These are phyloP conservation scores for Calliscelio sp. DNA, from an alignment of 2,888 invertebrate species.

Conservation along the genomic window DNA sequence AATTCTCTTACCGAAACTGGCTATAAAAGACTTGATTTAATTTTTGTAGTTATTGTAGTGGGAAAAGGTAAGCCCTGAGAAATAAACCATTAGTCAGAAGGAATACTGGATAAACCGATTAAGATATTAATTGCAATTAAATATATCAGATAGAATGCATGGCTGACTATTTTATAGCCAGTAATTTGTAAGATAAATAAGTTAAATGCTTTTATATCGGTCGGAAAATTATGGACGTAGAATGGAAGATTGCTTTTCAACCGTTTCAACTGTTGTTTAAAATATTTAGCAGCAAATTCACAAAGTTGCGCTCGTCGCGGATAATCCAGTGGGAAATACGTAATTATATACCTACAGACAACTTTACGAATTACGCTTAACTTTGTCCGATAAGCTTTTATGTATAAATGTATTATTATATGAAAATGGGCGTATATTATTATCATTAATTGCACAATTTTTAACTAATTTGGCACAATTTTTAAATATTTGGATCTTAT, in stretches of 20 bases:
- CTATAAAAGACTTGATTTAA: conserved; percentile 35
- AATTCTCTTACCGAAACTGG: conserved; percentile 26
- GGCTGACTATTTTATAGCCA: neutral
- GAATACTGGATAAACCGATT: neutral
- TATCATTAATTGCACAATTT: no score
- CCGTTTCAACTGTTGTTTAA: conserved; percentile 26
- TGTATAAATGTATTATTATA: conserved; percentile 35
- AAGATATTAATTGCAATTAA: conserved; percentile 10
- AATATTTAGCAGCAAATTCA: conserved; percentile 39
- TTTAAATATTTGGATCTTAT: no score
- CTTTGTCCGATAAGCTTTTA: conserved; percentile 22
- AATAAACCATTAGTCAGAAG: conserved; percentile 17
- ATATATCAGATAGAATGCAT: neutral
- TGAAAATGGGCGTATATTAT: no score
- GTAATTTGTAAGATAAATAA: neutral
- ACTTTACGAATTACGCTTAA: conserved; percentile 27
- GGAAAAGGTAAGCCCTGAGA: neutral
- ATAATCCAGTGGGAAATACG: conserved; percentile 50
- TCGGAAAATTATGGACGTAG: neutral
- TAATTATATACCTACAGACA: conserved; percentile 19
- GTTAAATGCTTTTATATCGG: neutral
- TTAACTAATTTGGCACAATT: no score
- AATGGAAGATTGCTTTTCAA: conserved; percentile 17
- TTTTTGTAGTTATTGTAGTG: conserved; percentile 14
- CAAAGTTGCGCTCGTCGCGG: conserved; percentile 6